These are phyloP conservation scores for Trachelus tabidus DNA, from an alignment of 2,888 invertebrate genomes.

Conservation along the genomic window DNA sequence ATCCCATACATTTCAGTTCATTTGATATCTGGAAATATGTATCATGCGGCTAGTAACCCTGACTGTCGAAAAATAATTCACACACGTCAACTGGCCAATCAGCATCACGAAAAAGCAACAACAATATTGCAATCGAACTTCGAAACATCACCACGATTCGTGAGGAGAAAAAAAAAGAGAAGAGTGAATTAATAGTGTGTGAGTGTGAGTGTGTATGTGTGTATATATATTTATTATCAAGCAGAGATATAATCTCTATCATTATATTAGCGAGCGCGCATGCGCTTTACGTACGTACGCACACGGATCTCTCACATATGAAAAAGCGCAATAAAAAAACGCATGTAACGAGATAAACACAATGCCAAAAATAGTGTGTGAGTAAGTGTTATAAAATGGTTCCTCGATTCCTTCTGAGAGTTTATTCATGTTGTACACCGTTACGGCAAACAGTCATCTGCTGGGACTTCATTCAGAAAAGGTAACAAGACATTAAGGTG, in stretches of 20 bases:
- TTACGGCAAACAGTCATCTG: not conserved
- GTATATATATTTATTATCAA: not conserved
- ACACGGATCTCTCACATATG: not conserved
- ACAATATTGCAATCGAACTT: no score
- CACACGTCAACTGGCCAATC: no score
- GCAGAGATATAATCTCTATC: not conserved
- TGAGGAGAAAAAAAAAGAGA: no score
- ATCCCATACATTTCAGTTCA: no score
- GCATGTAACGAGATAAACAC: not conserved
- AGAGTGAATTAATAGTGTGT: not conserved
- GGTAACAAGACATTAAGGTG: not conserved
- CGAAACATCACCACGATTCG: no score
- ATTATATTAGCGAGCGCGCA: not conserved
- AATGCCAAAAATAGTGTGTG: not conserved
- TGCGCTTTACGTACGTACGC: not conserved
- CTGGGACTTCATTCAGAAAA: not conserved
- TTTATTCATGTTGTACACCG: not conserved
- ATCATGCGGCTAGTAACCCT: no score
- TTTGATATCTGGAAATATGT: no score
- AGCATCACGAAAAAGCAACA: no score
- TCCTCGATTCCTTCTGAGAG: not conserved
- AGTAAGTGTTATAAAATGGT: not conserved
- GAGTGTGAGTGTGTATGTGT: no score
- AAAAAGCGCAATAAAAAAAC: not conserved
- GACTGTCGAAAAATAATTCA: no score